Percentiles rank a stretch among this genome's conserved stretches.
Conservation (phyloP, 2,888 invertebrate species). For the Mesochorus sp. region DNA sequence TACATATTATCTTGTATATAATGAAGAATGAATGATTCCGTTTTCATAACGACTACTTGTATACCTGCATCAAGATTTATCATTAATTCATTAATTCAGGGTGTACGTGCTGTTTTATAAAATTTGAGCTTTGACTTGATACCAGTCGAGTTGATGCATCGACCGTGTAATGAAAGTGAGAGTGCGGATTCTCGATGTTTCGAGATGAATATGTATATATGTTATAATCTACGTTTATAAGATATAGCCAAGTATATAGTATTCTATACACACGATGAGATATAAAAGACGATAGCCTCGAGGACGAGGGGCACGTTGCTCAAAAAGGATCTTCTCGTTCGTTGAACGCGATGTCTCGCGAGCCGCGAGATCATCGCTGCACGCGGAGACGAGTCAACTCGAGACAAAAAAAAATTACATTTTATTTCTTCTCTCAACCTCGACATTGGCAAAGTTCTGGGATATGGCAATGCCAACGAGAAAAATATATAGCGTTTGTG, state of each 20-base stretch:
- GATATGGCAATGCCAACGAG: slow-evolving; percentile 15
- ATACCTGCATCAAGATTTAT: too few relatives aligned
- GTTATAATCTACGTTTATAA: slow-evolving; percentile 4
- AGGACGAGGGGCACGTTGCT: slow-evolving; percentile 13
- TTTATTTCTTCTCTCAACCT: background rate
- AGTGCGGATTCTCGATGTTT: slow-evolving; percentile 41
- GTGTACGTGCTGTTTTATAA: too few relatives aligned
- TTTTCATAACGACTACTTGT: too few relatives aligned
- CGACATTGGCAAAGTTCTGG: slow-evolving; percentile 16
- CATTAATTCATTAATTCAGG: background rate
- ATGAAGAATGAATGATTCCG: too few relatives aligned
- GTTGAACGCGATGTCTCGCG: slow-evolving; percentile 29
- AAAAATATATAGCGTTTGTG: background rate
- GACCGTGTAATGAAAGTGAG: slow-evolving; percentile 66
- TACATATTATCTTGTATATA: too few relatives aligned
- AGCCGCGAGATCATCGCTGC: slow-evolving; percentile 25
- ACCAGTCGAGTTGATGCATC: too few relatives aligned
- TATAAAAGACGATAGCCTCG: background rate
- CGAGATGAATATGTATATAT: slow-evolving; percentile 27
- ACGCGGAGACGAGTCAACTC: background rate
- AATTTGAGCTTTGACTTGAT: too few relatives aligned
- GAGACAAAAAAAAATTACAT: background rate
- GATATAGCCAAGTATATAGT: background rate
- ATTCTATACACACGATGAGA: background rate
- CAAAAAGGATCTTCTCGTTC: slow-evolving; percentile 24